Conservation (phyloP, 2,113 vertebrate genomes). For the Mustela nigripes region DNA sequence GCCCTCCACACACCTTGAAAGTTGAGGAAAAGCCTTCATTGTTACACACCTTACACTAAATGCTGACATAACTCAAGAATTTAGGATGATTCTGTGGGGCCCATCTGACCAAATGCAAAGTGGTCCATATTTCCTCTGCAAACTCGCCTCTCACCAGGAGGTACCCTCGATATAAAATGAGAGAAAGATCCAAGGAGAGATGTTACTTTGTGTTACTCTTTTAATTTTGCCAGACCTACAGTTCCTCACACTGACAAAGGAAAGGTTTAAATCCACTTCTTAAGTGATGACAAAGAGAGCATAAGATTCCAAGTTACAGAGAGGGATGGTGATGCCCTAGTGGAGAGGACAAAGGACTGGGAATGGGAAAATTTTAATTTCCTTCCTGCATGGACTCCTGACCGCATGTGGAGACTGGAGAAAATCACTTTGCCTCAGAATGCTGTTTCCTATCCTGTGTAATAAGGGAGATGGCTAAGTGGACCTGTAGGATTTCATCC, state of each 20-base stretch:
- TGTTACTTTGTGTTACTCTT: background rate
- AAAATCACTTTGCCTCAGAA: background rate
- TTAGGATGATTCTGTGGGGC: background rate
- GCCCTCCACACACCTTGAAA: background rate
- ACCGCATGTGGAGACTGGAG: background rate
- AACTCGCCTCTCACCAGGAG: background rate
- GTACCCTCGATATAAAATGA: background rate
- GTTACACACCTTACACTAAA: background rate
- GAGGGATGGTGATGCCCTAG: background rate
- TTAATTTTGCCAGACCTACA: background rate
- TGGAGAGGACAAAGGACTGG: background rate
- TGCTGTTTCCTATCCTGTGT: background rate
- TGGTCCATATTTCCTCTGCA: background rate
- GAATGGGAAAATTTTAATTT: background rate
- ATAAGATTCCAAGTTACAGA: background rate
- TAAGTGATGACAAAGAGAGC: background rate
- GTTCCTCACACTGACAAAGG: background rate
- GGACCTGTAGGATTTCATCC: background rate
- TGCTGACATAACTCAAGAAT: background rate
- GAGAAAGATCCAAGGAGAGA: background rate
- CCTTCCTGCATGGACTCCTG: background rate
- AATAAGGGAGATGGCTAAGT: background rate
- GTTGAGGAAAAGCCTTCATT: background rate
- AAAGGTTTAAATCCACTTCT: background rate
- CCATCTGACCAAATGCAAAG: background rate